Conservation (phyloP, 2,888 invertebrate genomes). For the Leptinotarsa juncta region DNA sequence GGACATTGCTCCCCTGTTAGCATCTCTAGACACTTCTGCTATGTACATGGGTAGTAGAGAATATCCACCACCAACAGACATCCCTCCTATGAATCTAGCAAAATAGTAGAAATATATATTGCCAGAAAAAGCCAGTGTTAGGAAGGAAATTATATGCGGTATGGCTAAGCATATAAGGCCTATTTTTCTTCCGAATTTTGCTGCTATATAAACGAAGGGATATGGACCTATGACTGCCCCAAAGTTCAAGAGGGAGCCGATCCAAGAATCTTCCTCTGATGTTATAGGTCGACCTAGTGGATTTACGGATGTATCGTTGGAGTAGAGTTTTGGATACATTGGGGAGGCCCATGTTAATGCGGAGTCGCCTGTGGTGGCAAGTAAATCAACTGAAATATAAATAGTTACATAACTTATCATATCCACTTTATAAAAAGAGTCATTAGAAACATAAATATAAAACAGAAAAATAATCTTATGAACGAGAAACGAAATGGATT, state of each 20-base stretch:
- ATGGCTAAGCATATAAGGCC: conserved; percentile 69
- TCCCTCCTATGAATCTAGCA: conserved; percentile 69
- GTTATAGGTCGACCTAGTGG: conserved; percentile 60
- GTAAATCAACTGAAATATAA: conserved; percentile 51
- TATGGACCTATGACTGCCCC: conserved; percentile 75
- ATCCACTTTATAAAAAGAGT: too few species aligned
- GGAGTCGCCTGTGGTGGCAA: conserved; percentile 55
- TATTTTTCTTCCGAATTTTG: conserved; percentile 76
- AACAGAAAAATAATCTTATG: too few species aligned
- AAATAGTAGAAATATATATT: conserved; percentile 56
- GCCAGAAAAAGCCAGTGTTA: conserved; percentile 49
- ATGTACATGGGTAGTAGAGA: conserved; percentile 85
- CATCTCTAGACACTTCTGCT: conserved; percentile 83
- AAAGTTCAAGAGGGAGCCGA: conserved; percentile 66
- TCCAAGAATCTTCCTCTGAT: conserved; percentile 66
- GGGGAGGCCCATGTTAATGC: conserved; percentile 56
- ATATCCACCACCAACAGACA: conserved; percentile 77
- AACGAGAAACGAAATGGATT: too few species aligned
- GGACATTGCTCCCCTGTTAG: conserved; percentile 78
- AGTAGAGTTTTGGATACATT: conserved; percentile 53
- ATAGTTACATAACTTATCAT: neutral
- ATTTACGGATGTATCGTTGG: conserved; percentile 55
- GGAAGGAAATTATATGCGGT: conserved; percentile 50
- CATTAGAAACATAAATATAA: too few species aligned
- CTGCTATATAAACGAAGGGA: conserved; percentile 74